Evolutionary conservation across 2,888 invertebrate species (phyloP), one percentile per base, ranked within the genome.

Genomic region (Eupeodes latifasciatus): DNA sequence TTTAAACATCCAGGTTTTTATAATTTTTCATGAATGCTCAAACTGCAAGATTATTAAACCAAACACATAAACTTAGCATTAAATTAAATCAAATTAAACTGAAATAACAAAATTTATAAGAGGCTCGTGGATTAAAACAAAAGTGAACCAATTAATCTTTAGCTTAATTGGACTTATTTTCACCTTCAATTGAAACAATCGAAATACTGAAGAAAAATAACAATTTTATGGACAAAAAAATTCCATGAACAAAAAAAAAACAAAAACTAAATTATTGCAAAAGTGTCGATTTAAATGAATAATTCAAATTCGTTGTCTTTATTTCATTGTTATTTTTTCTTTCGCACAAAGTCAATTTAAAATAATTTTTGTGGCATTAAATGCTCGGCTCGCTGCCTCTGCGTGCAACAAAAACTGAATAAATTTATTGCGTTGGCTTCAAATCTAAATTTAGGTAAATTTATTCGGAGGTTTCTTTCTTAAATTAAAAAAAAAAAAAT

Each of bases 281-380:
- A 80, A 85, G 55, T 76, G 27, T 27, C 40, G 71, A 71, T 76
- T 71, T 80, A 55, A 47, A 55, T 80, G 79, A 85, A 85, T 80
- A 76, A 85, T 76, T 79, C 80, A 80, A 74, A 47, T 27, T 53
- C 5, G 53, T 36, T 62, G 7, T 53, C 40, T 7, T 36, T 10
- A 61, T 69, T 55, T 36, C 19, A 47, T 19, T 61, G 27, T 59
- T 3, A 27, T 27, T 27, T 27, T 19, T 27, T 27, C 27, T 61
- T 61, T 36, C 36, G 59, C 59, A 36, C 14, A 36, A 61, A 34
- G 59, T 61, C 19, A 61, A 14, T 14, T 4, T 9, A 61, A 61
- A 61, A 14, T 16, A 36, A 12, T 61, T 61, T 14, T 61, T 14
- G 36, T 14, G 6, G 36, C 40, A 7, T 40, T 5, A 5, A 4